phyloP scores from a whole-genome alignment of 2,113 vertebrate genomes.

The Alethe diademata region DNA sequence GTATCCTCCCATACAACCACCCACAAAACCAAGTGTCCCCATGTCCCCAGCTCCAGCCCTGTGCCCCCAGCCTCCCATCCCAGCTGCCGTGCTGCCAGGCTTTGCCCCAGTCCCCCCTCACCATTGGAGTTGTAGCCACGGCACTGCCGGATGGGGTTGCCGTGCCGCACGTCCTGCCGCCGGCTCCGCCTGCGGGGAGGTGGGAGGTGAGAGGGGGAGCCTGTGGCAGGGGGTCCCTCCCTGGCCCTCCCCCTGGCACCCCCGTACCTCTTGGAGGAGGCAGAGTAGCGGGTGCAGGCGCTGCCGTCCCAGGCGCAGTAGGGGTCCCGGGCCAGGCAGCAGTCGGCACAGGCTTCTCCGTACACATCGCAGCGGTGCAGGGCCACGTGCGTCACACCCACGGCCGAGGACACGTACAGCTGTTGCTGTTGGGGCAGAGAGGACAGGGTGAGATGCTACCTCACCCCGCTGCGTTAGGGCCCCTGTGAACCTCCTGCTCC shows the following conservation, averaged over 20 bases:
- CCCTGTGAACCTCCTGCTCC: rapidly evolving
- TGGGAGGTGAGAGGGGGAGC: not conserved
- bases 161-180: slow-evolving; percentile 91
- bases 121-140: slow-evolving; percentile 94
- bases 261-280: slow-evolving; percentile 92
- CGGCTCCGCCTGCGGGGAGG: slow-evolving; percentile 85
- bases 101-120: slow-evolving; percentile 6
- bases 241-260: rapidly evolving
- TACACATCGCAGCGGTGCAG: slow-evolving; percentile 95
- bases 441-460: not conserved
- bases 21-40: not conserved
- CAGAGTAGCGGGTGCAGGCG: slow-evolving; percentile 93
- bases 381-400: slow-evolving; percentile 93
- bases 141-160: slow-evolving; percentile 94
- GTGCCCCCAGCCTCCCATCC: not conserved
- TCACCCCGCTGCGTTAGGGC: not conserved
- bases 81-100: rapidly evolving
- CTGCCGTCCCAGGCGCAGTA: slow-evolving; percentile 99
- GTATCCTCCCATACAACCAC: not conserved
- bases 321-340: slow-evolving; percentile 94
- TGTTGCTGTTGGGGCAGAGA: slow-evolving; percentile 85
- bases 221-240: not conserved
- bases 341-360: slow-evolving; percentile 93
- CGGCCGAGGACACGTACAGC: slow-evolving; percentile 89
- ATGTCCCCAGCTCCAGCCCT: rapidly evolving